Evolutionary conservation across 1,140 invertebrate species (phyloP).

Genomic region (Hylyphantes graminicola): DNA sequence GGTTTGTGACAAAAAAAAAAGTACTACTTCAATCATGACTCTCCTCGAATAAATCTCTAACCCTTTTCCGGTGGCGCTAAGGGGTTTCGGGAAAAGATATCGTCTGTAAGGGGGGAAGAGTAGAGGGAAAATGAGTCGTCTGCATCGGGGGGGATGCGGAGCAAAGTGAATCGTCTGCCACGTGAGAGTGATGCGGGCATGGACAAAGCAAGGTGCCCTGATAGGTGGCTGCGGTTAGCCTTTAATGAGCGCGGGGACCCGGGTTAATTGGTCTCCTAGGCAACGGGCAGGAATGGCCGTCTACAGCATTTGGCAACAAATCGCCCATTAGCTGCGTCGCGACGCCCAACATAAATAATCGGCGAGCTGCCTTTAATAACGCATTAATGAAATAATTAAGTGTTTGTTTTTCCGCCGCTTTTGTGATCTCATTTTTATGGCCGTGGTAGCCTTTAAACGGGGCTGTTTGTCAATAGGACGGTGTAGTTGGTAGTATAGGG

Average conservation of each 20-base stretch:
- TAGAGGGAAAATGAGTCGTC: background rate
- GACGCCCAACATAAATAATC: constrained; percentile 58
- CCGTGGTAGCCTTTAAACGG: constrained; percentile 25
- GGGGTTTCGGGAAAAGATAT: constrained; percentile 17
- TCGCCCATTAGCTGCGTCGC: constrained; percentile 45
- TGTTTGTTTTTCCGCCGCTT: constrained; percentile 47
- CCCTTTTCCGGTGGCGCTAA: constrained; percentile 1
- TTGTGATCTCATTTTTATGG: constrained; percentile 50
- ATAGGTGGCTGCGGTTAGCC: constrained; percentile 57
- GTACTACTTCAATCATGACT: no score
- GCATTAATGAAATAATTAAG: constrained; percentile 57
- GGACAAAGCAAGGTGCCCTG: constrained; percentile 18
- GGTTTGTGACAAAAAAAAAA: no score
- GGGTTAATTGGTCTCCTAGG: constrained; percentile 55
- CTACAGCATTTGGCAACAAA: constrained; percentile 53
- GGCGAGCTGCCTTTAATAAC: constrained; percentile 35
- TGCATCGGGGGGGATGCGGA: background rate
- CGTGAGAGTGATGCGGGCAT: constrained; percentile 47
- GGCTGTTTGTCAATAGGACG: constrained; percentile 6
- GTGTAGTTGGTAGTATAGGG: no score
- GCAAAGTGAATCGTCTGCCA: constrained; percentile 47
- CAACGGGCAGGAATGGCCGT: constrained; percentile 41
- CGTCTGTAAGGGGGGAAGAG: constrained; percentile 2
- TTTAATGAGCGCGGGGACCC: constrained; percentile 48
- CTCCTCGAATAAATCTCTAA: no score